Base-by-base conservation (phyloP, 2,113 vertebrate species). In the Canis aureus region DNA sequence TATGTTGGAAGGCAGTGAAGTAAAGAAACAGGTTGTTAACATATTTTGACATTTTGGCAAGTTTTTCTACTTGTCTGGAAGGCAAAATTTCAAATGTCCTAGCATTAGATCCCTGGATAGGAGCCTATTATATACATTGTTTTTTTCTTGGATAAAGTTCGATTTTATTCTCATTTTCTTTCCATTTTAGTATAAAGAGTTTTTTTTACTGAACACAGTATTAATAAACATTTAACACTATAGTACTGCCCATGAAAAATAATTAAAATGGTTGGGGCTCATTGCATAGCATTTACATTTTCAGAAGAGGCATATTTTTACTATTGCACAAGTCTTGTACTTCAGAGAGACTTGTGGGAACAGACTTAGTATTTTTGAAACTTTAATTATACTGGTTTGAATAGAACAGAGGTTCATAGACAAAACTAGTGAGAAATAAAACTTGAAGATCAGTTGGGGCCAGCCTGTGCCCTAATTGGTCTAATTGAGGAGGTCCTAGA, bases 31-130 rank as follows among this genome's bases (percentile, higher is more conserved):
- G 12, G 0, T 53, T 23, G 4, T 51, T 67, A 90, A 57, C 3
- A 64, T 95, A 53, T 78, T 96, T 92, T 76, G 71, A 95, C 16
- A 85, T 89, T 91, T 94, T 79, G 17, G 4, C 0, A 89, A 97
- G 9, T 1, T 94, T 90, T 25, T 29, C 73, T 87, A 60, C n/a
- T 64, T 83, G 49, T 25, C 9, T 86, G 66, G 35, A 82, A 74
- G n/a, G 49, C 13, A 7, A 69, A 94, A 73, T 82, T 91, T 57
- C 19, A 9, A 60, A 29, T 78, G 29, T 82, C 81, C 66, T 51
- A 81, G 17, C 32, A 71, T 35, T 49, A 93, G 25, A 53, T 43
- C 35, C 32, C 8, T 74, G 38, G 25, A 64, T 71, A 93, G 4
- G 5, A 94, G 3, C 17, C 25, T 95, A 5, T 83, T 29, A 43